Percentiles rank a stretch among this genome's conserved stretches.
phyloP scores from a whole-genome alignment of 2,113 vertebrate species.

The Alces alces region DNA sequence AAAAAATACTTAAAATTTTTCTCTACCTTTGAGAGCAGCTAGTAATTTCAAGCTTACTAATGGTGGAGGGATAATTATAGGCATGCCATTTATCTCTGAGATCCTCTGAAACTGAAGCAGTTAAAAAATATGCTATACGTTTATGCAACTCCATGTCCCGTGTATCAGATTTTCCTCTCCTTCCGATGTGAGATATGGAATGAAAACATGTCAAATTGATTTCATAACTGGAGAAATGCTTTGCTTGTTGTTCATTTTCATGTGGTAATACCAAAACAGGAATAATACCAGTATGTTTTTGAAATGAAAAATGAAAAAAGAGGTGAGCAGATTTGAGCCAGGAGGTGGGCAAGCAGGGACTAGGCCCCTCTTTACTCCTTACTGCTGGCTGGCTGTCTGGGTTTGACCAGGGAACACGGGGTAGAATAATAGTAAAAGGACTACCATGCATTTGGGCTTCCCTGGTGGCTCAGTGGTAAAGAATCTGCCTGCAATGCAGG shows the following conservation, averaged over 20 bases:
- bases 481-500: not conserved
- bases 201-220: slow-evolving; percentile 14
- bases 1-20: not conserved
- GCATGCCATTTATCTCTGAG: slow-evolving; percentile 41
- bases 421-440: not conserved
- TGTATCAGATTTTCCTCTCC: not conserved
- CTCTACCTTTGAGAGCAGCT: not conserved
- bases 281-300: not conserved
- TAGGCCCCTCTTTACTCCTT: not conserved
- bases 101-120: not conserved
- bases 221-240: slow-evolving; percentile 2
- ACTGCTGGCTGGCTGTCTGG: not conserved
- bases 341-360: not conserved
- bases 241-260: not conserved
- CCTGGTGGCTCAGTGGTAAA: not conserved
- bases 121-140: not conserved
- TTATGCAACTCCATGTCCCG: not conserved
- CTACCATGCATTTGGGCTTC: not conserved
- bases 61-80: not conserved
- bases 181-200: not conserved
- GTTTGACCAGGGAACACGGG: not conserved
- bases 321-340: not conserved
- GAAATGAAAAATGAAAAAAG: not conserved
- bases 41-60: slow-evolving; percentile 49
- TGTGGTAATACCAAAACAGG: not conserved